These are phyloP conservation scores for Sinella curviseta DNA, from an alignment of 1,140 invertebrate genomes.

Conservation along the genomic window DNA sequence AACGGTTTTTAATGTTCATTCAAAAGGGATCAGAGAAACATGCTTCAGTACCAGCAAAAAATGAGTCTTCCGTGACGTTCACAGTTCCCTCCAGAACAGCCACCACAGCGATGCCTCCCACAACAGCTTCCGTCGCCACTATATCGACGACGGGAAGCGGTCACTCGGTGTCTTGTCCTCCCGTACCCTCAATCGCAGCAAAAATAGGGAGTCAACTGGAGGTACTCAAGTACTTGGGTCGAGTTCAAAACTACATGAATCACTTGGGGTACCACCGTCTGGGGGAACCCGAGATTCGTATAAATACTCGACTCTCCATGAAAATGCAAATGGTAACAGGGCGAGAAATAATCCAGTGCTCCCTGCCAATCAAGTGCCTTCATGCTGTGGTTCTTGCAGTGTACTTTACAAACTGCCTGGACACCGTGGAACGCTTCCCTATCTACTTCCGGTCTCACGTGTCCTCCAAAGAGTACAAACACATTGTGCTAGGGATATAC, in stretches of 20 bases:
- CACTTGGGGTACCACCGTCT: conserved; percentile 44
- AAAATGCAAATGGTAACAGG: conserved; percentile 43
- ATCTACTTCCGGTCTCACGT: conserved; percentile 47
- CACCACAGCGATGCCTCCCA: background rate
- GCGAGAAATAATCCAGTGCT: conserved; percentile 35
- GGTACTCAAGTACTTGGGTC: conserved; percentile 32
- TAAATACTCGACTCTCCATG: conserved; percentile 42
- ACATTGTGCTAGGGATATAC: conserved; percentile 46
- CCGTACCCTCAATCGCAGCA: background rate
- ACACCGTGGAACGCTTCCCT: conserved; percentile 44
- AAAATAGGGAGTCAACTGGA: conserved; percentile 14
- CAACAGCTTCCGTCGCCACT: background rate
- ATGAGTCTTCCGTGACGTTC: too few species aligned
- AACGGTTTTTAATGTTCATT: background rate
- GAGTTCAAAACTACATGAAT: conserved; percentile 44
- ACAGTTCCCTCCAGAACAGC: too few species aligned
- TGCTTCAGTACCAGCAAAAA: too few species aligned
- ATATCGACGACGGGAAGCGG: background rate
- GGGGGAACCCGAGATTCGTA: conserved; percentile 44
- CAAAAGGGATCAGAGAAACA: background rate
- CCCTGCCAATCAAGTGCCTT: conserved; percentile 46
- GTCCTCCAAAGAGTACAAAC: conserved; percentile 43
- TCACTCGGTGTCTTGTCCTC: background rate
- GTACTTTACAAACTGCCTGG: conserved; percentile 42
- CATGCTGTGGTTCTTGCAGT: conserved; percentile 45